Percentiles rank a stretch among this genome's conserved stretches.
Evolutionary conservation across 2,888 invertebrate species (phyloP).

Genomic region (Perdita meconis): DNA sequence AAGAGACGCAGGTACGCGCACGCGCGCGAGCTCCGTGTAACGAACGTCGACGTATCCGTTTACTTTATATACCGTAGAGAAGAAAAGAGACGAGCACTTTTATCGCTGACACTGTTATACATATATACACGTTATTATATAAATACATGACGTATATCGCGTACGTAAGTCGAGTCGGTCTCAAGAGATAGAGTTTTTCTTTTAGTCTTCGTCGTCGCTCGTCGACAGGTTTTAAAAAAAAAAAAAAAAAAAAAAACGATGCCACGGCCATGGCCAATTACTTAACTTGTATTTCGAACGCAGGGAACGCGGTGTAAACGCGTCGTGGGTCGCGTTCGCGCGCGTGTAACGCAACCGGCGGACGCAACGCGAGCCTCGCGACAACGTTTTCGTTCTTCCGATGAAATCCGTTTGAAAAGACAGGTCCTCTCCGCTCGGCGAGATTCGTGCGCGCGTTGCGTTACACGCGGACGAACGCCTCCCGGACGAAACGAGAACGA

Average conservation of each 20-base stretch:
- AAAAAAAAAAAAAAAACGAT: neutral
- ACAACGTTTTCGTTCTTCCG: too few relatives aligned
- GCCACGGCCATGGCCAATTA: too few relatives aligned
- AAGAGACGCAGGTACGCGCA: conserved; percentile 10
- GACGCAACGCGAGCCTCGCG: too few relatives aligned
- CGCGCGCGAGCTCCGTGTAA: conserved; percentile 2
- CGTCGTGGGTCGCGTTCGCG: too few relatives aligned
- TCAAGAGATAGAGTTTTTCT: conserved; percentile 32
- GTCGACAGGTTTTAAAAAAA: conserved; percentile 15
- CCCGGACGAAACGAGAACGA: conserved; percentile 2
- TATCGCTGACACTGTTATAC: conserved; percentile 47
- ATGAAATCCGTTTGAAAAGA: too few relatives aligned
- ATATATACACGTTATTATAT: conserved; percentile 17
- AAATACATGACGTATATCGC: conserved; percentile 15
- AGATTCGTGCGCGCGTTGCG: too few relatives aligned
- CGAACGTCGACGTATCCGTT: conserved; percentile 48
- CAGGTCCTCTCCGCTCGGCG: too few relatives aligned
- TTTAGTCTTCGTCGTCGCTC: conserved; percentile 33
- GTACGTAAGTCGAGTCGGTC: conserved; percentile 6
- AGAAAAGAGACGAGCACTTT: conserved; percentile 32
- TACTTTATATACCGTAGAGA: conserved; percentile 32
- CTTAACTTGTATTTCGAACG: too few relatives aligned
- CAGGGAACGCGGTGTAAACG: too few relatives aligned
- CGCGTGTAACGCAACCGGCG: too few relatives aligned
- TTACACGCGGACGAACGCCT: too few relatives aligned